phyloP scores from a whole-genome alignment of 2,888 invertebrate genomes.

The Latrodectus hesperus region DNA sequence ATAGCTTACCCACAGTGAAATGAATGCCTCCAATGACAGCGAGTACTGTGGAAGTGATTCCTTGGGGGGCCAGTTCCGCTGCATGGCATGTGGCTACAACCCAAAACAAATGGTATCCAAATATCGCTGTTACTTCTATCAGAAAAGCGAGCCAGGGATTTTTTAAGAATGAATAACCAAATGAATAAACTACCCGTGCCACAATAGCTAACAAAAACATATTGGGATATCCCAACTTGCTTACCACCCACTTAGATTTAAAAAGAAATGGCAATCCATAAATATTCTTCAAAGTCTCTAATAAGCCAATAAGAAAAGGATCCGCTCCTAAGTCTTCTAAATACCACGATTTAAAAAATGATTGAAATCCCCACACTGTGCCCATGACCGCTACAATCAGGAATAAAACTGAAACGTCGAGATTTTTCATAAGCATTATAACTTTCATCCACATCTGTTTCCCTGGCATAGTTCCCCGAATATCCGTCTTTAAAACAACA shows the following conservation, averaged over 20 bases:
- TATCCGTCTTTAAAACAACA: constrained; percentile 83
- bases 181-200: constrained; percentile 86
- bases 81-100: constrained; percentile 93
- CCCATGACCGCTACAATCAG: constrained; percentile 87
- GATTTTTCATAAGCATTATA: constrained; percentile 84
- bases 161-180: constrained; percentile 87
- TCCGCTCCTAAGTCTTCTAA: constrained; percentile 86
- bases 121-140: constrained; percentile 82
- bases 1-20: constrained; percentile 79
- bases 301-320: constrained; percentile 86
- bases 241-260: constrained; percentile 87
- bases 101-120: constrained; percentile 91
- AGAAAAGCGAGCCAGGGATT: constrained; percentile 92
- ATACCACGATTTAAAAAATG: constrained; percentile 89
- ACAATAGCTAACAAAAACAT: constrained; percentile 88
- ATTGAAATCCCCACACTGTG: constrained; percentile 90
- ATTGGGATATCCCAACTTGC: constrained; percentile 86
- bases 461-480: constrained; percentile 84
- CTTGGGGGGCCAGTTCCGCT: constrained; percentile 87
- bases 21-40: constrained; percentile 91
- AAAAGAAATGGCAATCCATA: constrained; percentile 89
- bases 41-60: constrained; percentile 87
- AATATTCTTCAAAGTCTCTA: constrained; percentile 87
- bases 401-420: constrained; percentile 86
- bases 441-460: constrained; percentile 86